Conservation (phyloP, 2,797 vertebrate genomes). For the Enteromius fasciolatus region DNA sequence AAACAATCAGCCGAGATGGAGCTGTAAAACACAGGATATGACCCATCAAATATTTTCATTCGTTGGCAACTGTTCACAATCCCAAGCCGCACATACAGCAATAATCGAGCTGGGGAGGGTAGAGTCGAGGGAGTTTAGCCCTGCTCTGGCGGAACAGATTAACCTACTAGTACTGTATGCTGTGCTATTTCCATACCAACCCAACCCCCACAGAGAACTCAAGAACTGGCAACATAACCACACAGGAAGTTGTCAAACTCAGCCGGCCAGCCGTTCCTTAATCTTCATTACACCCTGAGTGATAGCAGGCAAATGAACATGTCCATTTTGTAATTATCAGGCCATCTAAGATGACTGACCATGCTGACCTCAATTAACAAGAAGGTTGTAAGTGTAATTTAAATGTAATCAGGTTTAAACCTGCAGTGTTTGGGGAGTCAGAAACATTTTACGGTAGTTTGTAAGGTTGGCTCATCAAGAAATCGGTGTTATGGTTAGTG, state of each 20-base stretch:
- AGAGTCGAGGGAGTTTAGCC: conserved; percentile 49
- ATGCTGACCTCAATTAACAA: conserved; percentile 75
- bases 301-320: conserved; percentile 55
- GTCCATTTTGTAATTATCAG: conserved; percentile 71
- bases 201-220: conserved; percentile 38
- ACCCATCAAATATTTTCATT: background rate
- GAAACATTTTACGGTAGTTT: conserved; percentile 61
- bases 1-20: conserved; percentile 13
- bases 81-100: background rate
- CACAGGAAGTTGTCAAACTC: conserved; percentile 59
- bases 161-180: conserved; percentile 62
- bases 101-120: conserved; percentile 52
- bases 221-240: conserved; percentile 53
- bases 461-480: conserved; percentile 50
- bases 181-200: conserved; percentile 53
- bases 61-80: background rate
- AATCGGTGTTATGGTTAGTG: conserved; percentile 67
- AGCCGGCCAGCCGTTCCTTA: conserved; percentile 62
- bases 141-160: conserved; percentile 67
- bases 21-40: conserved; percentile 38
- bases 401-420: conserved; percentile 70
- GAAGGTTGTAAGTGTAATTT: conserved; percentile 70
- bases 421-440: conserved; percentile 66
- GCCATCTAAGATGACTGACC: conserved; percentile 64
- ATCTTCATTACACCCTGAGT: conserved; percentile 65